phyloP scores from a whole-genome alignment of 2,113 vertebrate genomes.

The Tupaia chinensis region DNA sequence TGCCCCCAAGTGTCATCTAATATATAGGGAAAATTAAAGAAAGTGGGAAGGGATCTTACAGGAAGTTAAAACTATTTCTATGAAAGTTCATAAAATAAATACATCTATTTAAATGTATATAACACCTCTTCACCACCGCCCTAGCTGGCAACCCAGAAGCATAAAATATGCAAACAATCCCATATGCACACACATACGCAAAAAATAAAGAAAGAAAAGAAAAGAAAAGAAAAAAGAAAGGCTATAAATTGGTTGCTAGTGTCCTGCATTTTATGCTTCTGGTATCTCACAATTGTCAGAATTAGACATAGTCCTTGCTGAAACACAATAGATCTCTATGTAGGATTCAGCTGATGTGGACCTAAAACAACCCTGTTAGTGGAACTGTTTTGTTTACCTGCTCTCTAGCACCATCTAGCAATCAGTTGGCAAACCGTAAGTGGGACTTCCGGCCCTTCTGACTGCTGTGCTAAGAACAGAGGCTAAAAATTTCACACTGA shows the following conservation, averaged over 20 bases:
- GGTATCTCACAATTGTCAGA: not conserved
- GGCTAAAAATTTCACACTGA: rapidly evolving
- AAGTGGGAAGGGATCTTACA: not conserved
- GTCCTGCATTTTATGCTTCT: not conserved
- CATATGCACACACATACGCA: not conserved
- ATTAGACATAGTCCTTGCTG: not conserved
- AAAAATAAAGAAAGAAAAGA: not conserved
- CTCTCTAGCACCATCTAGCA: slow-evolving; percentile 74
- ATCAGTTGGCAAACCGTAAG: not conserved
- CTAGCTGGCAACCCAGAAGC: not conserved
- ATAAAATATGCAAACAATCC: not conserved
- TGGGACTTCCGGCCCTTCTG: not conserved
- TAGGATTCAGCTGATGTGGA: not conserved
- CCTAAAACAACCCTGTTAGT: not conserved
- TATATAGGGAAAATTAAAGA: not conserved
- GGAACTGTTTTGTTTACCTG: not conserved
- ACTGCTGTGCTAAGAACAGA: not conserved
- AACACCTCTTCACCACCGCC: not conserved
- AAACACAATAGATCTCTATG: not conserved
- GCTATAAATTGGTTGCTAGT: not conserved
- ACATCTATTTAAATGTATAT: not conserved
- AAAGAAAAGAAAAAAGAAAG: not conserved
- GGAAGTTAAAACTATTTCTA: slow-evolving; percentile 10
- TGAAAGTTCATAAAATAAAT: not conserved
- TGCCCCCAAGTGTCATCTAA: not conserved